A percentile compares a stretch with the other conserved stretches of the same genome.
Evolutionary conservation across 2,113 vertebrate species (phyloP).

Genomic region (Lepidothrix coronata): DNA sequence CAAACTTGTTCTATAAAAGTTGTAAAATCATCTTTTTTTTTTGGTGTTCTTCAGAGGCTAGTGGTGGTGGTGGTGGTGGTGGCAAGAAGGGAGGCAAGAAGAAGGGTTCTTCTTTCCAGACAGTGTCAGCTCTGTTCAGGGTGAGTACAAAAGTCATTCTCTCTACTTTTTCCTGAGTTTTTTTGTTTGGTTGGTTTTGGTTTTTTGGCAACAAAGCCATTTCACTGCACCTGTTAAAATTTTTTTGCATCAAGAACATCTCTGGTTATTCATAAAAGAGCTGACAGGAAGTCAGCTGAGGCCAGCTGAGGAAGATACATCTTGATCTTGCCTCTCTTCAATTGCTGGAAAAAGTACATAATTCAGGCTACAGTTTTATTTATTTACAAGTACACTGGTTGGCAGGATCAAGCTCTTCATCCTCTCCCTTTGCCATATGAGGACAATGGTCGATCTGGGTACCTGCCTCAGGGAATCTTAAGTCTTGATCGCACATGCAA

Average conservation of each 20-base stretch:
- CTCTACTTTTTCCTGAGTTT: not conserved
- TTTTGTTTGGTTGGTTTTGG: not conserved
- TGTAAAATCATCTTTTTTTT: not conserved
- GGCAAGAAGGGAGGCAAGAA: conserved; percentile 64
- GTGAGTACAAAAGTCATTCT: not conserved
- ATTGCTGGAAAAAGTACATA: not conserved
- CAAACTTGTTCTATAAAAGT: not conserved
- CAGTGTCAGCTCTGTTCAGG: conserved; percentile 57
- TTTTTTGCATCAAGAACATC: not conserved
- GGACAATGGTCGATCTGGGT: not conserved
- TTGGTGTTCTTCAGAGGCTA: not conserved
- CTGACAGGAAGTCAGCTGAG: not conserved
- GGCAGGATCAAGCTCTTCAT: not conserved
- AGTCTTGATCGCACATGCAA: not conserved
- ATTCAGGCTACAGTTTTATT: not conserved
- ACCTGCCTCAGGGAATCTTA: not conserved
- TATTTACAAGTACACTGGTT: not conserved
- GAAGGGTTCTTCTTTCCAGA: conserved; percentile 62
- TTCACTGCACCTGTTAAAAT: not conserved
- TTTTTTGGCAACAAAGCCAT: not conserved
- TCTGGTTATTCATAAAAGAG: not conserved
- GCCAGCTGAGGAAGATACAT: not conserved
- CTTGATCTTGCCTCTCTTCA: not conserved
- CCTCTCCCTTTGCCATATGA: not conserved
- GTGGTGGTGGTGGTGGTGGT: conserved; percentile 15